phyloP scores from a whole-genome alignment of 2,113 vertebrate genomes.

The Pica pica region DNA sequence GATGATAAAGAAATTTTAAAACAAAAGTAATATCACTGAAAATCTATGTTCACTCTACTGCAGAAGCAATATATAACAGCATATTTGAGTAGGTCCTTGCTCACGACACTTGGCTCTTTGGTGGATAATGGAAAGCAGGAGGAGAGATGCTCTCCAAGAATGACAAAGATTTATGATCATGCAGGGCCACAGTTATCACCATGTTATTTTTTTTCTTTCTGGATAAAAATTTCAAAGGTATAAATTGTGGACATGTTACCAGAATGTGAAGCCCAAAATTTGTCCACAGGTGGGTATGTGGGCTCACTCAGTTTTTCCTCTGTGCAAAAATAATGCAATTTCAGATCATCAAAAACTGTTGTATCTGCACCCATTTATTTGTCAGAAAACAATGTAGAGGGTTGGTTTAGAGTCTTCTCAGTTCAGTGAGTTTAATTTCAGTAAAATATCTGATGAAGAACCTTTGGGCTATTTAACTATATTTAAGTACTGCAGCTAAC shows the following conservation, averaged over 20 bases:
- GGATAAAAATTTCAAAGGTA: not conserved
- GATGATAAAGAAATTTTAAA: not conserved
- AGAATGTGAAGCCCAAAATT: not conserved
- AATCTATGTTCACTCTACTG: not conserved
- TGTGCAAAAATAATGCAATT: not conserved
- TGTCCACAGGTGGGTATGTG: not conserved
- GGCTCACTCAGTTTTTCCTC: not conserved
- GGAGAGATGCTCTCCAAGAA: not conserved
- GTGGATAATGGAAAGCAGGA: not conserved
- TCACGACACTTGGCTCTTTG: not conserved
- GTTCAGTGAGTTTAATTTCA: not conserved
- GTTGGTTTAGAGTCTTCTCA: not conserved
- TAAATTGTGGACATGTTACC: not conserved
- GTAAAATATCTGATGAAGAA: not conserved
- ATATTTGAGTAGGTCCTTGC: not conserved
- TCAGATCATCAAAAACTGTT: not conserved
- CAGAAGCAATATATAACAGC: not conserved
- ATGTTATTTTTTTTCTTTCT: not conserved
- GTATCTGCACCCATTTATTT: not conserved
- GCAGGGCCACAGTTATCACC: not conserved
- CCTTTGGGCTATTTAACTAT: not conserved
- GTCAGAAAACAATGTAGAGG: not conserved
- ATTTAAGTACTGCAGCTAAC: not conserved
- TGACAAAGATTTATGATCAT: not conserved
- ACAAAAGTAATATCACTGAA: not conserved